Conservation (phyloP, 2,113 vertebrate genomes). For the Syngnathus typhle region DNA sequence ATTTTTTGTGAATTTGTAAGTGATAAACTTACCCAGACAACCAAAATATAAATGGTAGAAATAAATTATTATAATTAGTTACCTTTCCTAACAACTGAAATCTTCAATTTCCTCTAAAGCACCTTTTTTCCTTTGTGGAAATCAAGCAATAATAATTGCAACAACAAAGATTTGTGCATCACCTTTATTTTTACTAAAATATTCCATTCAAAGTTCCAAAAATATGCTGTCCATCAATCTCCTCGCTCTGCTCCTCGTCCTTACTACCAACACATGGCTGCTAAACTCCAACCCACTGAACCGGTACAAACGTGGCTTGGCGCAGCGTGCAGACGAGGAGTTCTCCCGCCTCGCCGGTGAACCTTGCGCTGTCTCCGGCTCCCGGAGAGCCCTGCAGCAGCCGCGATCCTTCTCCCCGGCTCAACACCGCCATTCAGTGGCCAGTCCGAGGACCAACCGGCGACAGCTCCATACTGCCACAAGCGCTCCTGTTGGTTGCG, state of each 20-base stretch:
- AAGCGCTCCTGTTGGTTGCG: constrained; percentile 44
- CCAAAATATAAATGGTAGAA: not conserved
- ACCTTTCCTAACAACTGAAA: not conserved
- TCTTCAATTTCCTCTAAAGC: not conserved
- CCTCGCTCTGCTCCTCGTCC: constrained; percentile 66
- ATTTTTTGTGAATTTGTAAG: not conserved
- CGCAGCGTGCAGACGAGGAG: constrained; percentile 53
- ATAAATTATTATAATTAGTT: too few relatives aligned
- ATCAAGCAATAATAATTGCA: not conserved
- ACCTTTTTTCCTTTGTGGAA: not conserved
- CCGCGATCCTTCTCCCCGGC: constrained; percentile 49
- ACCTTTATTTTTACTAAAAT: not conserved
- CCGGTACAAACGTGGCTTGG: constrained; percentile 61
- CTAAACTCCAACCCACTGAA: constrained; percentile 51
- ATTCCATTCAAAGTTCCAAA: not conserved
- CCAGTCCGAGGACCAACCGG: constrained; percentile 52
- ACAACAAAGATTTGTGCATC: not conserved
- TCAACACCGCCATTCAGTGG: constrained; percentile 73
- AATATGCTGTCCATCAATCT: constrained; percentile 70
- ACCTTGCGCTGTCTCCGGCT: constrained; percentile 72
- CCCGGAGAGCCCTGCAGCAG: constrained; percentile 51
- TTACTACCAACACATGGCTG: constrained; percentile 66
- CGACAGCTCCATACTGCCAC: constrained; percentile 15
- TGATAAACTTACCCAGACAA: not conserved
- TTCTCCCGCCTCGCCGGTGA: constrained; percentile 62